Percentiles rank a stretch among this genome's conserved stretches.
phyloP scores from a whole-genome alignment of 2,797 vertebrate genomes.

The Clarias laeviceps region DNA sequence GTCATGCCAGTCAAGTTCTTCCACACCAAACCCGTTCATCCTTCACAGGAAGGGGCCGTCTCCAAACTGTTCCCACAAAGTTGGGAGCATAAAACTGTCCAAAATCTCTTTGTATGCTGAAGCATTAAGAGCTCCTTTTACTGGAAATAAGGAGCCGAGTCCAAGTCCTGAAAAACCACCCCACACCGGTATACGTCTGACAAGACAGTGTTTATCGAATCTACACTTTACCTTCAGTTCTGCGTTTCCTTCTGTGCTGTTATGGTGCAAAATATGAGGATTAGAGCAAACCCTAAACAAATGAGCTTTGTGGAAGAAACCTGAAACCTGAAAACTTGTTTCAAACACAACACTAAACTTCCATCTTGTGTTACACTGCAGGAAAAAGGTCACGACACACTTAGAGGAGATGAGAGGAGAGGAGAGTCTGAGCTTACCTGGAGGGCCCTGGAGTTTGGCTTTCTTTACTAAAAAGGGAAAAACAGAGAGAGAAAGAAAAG shows the following conservation, averaged over 20 bases:
- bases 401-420: not conserved
- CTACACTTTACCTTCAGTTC: not conserved
- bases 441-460: slow-evolving; percentile 75
- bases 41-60: too few species aligned
- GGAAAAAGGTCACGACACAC: not conserved
- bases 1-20: too few species aligned
- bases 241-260: not conserved
- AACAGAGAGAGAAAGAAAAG: not conserved
- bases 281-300: not conserved
- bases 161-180: too few species aligned
- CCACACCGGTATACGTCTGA: too few species aligned
- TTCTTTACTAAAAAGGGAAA: slow-evolving; percentile 74
- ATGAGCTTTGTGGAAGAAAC: not conserved
- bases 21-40: too few species aligned
- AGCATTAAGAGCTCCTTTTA: too few species aligned
- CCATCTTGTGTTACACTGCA: not conserved
- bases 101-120: too few species aligned
- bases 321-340: not conserved
- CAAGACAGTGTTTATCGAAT: too few species aligned
- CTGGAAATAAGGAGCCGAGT: too few species aligned
- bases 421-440: slow-evolving; percentile 67
- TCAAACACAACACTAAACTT: not conserved
- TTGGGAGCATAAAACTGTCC: too few species aligned
- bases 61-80: too few species aligned
- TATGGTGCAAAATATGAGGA: not conserved